These are phyloP conservation scores for Scolopax bukidnonensis DNA, from an alignment of 2,797 vertebrate genomes.

Conservation along the genomic window DNA sequence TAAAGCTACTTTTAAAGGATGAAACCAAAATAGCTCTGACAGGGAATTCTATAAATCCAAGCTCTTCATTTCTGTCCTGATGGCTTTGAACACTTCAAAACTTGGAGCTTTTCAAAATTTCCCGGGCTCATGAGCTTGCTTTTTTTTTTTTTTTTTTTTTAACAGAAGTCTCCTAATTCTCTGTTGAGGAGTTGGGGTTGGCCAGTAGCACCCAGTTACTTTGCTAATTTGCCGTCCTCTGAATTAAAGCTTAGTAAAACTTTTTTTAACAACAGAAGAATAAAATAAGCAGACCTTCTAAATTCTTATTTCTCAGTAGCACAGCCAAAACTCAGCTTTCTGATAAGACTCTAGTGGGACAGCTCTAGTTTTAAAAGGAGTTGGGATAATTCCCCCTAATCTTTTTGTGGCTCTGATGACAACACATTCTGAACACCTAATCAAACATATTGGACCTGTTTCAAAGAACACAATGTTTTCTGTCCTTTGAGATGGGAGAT, in stretches of 20 bases:
- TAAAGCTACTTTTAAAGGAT: background rate
- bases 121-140: background rate
- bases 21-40: background rate
- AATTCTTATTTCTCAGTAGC: background rate
- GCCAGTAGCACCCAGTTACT: background rate
- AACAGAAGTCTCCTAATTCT: background rate
- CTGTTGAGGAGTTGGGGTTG: background rate
- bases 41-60: background rate
- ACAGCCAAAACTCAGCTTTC: background rate
- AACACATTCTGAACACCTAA: conserved; percentile 20
- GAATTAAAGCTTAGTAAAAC: background rate
- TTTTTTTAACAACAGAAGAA: background rate
- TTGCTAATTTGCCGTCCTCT: background rate
- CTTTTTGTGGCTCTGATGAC: conserved; percentile 5
- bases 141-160: background rate
- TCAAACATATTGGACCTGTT: conserved; percentile 8
- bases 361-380: background rate
- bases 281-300: background rate
- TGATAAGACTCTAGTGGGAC: background rate
- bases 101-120: background rate
- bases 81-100: background rate
- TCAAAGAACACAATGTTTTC: conserved; percentile 58
- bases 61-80: background rate
- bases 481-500: conserved; percentile 51
- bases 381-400: background rate